A percentile compares a stretch with the other conserved stretches of the same genome.
These are phyloP conservation scores for Antechinus stuartii DNA, from an alignment of 2,113 vertebrate genomes.

Conservation along the genomic window DNA sequence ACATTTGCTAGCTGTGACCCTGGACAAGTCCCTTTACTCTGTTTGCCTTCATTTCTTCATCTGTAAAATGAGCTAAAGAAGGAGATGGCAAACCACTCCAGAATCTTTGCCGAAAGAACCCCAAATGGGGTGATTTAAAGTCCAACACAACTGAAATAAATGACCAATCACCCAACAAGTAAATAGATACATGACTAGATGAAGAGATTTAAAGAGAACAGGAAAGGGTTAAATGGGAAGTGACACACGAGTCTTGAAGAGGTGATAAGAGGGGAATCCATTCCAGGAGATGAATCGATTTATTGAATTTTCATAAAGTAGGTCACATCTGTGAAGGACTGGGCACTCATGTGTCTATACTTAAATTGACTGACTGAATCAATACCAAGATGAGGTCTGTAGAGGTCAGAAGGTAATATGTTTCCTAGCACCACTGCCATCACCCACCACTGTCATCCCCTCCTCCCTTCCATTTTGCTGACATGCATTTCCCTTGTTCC, in stretches of 20 bases:
- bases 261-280: neutral
- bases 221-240: neutral
- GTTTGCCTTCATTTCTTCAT: neutral
- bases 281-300: neutral
- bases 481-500: neutral
- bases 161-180: neutral
- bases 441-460: rapidly evolving
- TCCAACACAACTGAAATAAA: neutral
- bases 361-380: neutral
- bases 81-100: neutral
- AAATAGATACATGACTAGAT: neutral
- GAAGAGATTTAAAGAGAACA: neutral
- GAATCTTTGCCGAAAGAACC: neutral
- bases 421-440: neutral
- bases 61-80: neutral
- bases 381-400: neutral
- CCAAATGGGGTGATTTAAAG: neutral
- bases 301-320: neutral
- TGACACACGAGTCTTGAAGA: neutral
- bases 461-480: neutral
- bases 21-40: neutral
- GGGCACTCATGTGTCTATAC: neutral
- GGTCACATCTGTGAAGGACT: neutral
- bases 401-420: neutral
- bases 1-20: neutral